These are phyloP conservation scores for Epinephelus moara DNA, from an alignment of 2,113 vertebrate species.

Conservation along the genomic window DNA sequence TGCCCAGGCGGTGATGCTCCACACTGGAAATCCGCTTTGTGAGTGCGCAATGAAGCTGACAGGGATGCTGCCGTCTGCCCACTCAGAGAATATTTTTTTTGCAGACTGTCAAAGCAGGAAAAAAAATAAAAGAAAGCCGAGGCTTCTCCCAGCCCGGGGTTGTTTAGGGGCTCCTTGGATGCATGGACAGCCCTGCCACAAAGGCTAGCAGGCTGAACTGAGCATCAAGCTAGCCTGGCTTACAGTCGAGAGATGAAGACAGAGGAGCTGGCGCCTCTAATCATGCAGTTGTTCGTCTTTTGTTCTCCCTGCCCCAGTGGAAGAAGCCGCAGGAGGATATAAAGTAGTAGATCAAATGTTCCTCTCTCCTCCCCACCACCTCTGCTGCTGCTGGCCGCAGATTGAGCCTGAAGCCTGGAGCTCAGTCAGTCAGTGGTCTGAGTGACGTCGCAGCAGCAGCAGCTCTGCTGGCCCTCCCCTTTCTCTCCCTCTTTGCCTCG, in stretches of 20 bases:
- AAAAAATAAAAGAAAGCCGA: conserved; percentile 37
- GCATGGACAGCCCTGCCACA: conserved; percentile 78
- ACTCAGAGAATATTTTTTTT: conserved; percentile 31
- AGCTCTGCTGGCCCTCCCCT: conserved; percentile 67
- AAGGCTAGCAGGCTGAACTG: conserved; percentile 75
- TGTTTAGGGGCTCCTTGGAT: conserved; percentile 74
- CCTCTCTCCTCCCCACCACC: conserved; percentile 53
- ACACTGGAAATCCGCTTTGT: conserved; percentile 56
- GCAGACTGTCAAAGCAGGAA: conserved; percentile 54
- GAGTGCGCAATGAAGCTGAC: conserved; percentile 60
- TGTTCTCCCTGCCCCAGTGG: conserved; percentile 61
- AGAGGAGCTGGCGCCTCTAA: conserved; percentile 51
- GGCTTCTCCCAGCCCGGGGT: conserved; percentile 71
- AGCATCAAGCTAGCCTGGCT: conserved; percentile 76
- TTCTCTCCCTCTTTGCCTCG: conserved; percentile 1
- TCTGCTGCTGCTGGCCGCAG: conserved; percentile 80
- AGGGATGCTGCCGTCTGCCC: conserved; percentile 54
- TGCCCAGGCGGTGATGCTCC: conserved; percentile 62
- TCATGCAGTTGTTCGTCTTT: conserved; percentile 65
- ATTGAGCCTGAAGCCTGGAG: conserved; percentile 74
- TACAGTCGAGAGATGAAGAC: conserved; percentile 52
- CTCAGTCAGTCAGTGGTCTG: conserved; percentile 67
- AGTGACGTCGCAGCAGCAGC: conserved; percentile 80
- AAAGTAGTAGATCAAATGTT: conserved; percentile 54
- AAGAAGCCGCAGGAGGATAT: conserved; percentile 50